These are phyloP conservation scores for Eolophus roseicapilla DNA, from an alignment of 2,113 vertebrate genomes.

Conservation along the genomic window DNA sequence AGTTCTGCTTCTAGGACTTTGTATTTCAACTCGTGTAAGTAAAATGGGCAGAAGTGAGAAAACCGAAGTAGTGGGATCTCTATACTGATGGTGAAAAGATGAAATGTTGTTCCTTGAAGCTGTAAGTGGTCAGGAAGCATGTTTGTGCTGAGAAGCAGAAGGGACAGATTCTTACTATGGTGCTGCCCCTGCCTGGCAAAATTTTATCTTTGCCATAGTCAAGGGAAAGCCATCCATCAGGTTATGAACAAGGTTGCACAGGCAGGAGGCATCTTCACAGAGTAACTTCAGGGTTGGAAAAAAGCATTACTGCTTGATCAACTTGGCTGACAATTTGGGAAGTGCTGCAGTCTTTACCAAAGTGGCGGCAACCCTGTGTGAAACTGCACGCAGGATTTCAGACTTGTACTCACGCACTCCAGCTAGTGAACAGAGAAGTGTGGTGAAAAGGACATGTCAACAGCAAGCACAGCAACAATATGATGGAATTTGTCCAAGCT, in stretches of 20 bases:
- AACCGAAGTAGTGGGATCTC: neutral
- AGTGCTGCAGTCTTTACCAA: no score
- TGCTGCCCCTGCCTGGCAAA: neutral
- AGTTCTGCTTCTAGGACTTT: neutral
- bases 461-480: neutral
- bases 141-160: neutral
- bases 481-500: neutral
- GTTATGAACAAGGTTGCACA: neutral
- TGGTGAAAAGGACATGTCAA: neutral
- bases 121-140: neutral
- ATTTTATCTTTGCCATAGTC: neutral
- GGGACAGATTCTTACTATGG: neutral
- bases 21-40: neutral
- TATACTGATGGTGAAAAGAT: no score
- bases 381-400: neutral
- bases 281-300: neutral
- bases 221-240: neutral
- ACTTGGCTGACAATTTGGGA: neutral
- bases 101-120: neutral
- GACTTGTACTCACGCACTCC: neutral
- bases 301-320: neutral
- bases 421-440: accelerated
- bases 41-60: neutral
- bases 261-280: neutral
- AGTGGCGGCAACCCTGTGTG: neutral